Base-by-base conservation (phyloP, 1,140 invertebrate species). In the Lepidotrigona ventralis region DNA sequence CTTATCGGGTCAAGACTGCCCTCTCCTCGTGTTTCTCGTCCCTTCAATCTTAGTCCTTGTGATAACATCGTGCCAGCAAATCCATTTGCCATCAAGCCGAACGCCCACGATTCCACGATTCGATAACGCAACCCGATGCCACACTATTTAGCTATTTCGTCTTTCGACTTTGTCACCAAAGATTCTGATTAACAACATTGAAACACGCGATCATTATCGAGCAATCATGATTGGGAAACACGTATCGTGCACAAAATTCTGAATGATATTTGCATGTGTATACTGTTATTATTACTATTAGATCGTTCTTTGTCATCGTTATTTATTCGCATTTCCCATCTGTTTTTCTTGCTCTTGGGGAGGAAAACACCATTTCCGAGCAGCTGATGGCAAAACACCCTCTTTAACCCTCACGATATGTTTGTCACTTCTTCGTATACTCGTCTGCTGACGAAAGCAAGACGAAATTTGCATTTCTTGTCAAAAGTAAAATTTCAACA, bases 1-100 rank as follows among this genome's bases (percentile, higher is more conserved):
- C 81, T 83, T 79, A 83, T 79, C 81, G 81, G 39, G 75, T 54
- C 46, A 54, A 79, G 66, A 78, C 75, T 75, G 23, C 11, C 29
- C 72, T 15, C 54, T 19, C 39, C 4, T 60, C 56, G 26, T 71
- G 81, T 79, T 79, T 71, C 39, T 78, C 74, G 56, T 71, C 29
- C 66, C 46, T 79, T 83, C 75, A n/a, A 79, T 83, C 75, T 83
- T 83, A 79, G 46, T 39, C 66, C 54, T 60, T 60, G 75, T 14
- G 81, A 83, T 83, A 83, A 63, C 33, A 83, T 83, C 81, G 54
- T 19, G 66, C 39, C 15, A 70, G 15, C 26, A 39, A 46, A 71
- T 79, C 75, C 81, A 83, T 83, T 83, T 78, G 81, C 66, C n/a
- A 8, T 21, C 72, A 8, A 64, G 21, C 51, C 53, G 46, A 63